Evolutionary conservation across 1,140 invertebrate genomes (phyloP).

Genomic region (Trachelipus rathkii): DNA sequence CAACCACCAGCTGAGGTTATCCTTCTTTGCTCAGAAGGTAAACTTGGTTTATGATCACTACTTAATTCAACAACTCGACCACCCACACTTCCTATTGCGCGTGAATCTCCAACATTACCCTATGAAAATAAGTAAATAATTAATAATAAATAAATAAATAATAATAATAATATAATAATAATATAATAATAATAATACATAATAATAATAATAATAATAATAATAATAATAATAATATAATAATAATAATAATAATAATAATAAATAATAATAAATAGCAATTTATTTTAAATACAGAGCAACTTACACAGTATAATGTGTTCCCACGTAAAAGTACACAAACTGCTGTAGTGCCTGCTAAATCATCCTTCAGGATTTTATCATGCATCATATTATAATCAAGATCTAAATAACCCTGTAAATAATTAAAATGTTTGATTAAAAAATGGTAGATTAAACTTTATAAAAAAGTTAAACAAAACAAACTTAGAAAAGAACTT

Average conservation of each 20-base stretch:
- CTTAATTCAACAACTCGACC: slow-evolving; percentile 64
- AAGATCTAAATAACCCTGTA: slow-evolving; percentile 79
- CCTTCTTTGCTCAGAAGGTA: slow-evolving; percentile 75
- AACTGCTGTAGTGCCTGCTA: slow-evolving; percentile 86
- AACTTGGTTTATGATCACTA: slow-evolving; percentile 89
- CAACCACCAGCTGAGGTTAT: slow-evolving; percentile 89
- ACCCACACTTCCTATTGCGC: slow-evolving; percentile 63
- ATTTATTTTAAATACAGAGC: not conserved
- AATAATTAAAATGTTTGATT: slow-evolving; percentile 33
- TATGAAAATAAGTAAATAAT: too few relatives aligned
- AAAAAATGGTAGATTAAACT: too few relatives aligned
- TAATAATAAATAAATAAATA: not conserved
- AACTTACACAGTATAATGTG: slow-evolving; percentile 35
- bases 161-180: not conserved
- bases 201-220: not conserved
- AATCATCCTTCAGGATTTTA: slow-evolving; percentile 77
- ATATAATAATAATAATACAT: too few relatives aligned
- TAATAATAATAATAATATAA: not conserved
- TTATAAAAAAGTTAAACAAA: not conserved
- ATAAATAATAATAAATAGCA: too few relatives aligned
- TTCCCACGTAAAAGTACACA: slow-evolving; percentile 61
- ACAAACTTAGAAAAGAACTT: too few relatives aligned
- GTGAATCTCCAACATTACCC: slow-evolving; percentile 94
- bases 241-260: too few relatives aligned
- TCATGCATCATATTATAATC: slow-evolving; percentile 89